A percentile compares a stretch with the other conserved stretches of the same genome.
These are phyloP conservation scores for Clarias platycephalus DNA, from an alignment of 2,797 vertebrate genomes.

Conservation along the genomic window DNA sequence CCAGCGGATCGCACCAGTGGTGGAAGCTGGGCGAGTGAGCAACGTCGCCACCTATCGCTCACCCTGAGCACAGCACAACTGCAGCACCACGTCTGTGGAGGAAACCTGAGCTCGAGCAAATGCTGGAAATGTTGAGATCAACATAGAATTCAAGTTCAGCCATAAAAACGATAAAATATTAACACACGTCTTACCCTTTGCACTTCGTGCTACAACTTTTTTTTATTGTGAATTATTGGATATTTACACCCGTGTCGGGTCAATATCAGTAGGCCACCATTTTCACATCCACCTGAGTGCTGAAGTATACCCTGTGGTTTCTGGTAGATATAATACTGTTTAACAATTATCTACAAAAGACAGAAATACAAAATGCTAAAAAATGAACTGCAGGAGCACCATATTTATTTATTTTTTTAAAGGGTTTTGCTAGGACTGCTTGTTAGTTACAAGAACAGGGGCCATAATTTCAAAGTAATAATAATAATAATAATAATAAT, in stretches of 20 bases:
- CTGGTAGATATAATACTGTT: background rate
- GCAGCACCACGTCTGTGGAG: background rate
- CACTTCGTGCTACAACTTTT: background rate
- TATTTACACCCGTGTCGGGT: background rate
- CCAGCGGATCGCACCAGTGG: background rate
- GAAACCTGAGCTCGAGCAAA: background rate
- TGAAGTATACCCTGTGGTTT: background rate
- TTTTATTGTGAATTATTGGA: background rate
- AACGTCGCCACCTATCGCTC: constrained; percentile 45
- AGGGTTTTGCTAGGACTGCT: background rate
- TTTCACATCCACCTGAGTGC: constrained; percentile 1
- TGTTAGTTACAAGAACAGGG: background rate
- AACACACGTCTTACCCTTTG: background rate
- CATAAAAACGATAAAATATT: background rate
- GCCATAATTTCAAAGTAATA: background rate
- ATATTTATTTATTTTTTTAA: background rate
- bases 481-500: background rate
- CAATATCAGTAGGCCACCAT: background rate
- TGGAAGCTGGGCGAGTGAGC: constrained; percentile 14
- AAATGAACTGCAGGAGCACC: too few relatives aligned
- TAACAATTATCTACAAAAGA: background rate
- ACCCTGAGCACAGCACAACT: constrained; percentile 25
- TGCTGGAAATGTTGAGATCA: background rate
- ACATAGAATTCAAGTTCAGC: background rate
- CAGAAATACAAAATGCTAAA: background rate